Evolutionary conservation across 2,113 vertebrate genomes (phyloP).

Genomic region (Zootoca vivipara): DNA sequence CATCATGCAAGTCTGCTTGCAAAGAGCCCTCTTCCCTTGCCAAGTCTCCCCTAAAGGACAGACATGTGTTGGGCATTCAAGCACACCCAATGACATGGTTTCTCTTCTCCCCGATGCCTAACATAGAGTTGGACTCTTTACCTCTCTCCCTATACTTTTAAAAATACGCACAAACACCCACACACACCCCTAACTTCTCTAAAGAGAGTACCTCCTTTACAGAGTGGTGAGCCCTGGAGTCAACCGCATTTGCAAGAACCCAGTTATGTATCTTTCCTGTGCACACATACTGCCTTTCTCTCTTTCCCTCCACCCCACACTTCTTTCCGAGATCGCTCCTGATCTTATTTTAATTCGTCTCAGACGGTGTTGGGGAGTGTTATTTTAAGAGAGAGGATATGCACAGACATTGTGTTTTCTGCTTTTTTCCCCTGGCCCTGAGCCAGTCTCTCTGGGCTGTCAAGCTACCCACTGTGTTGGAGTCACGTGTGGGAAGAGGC

Average conservation of each 20-base stretch:
- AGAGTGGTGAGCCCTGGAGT: neutral
- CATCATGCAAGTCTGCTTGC: constrained; percentile 85
- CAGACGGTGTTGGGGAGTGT: constrained; percentile 75
- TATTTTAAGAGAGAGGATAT: constrained; percentile 82
- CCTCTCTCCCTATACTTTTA: neutral
- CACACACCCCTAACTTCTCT: constrained; percentile 6
- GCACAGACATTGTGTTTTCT: constrained; percentile 79
- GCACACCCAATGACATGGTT: constrained; percentile 36
- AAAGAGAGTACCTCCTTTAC: constrained; percentile 4
- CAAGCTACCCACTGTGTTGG: constrained; percentile 74
- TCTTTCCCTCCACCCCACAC: constrained; percentile 58
- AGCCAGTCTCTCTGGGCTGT: constrained; percentile 77
- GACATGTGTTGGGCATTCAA: constrained; percentile 77
- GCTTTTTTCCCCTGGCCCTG: constrained; percentile 79
- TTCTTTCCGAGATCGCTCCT: constrained; percentile 59
- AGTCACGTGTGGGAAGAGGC: constrained; percentile 76
- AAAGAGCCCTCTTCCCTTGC: constrained; percentile 78
- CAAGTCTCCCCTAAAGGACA: constrained; percentile 82
- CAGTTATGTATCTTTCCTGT: constrained; percentile 37
- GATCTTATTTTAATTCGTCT: constrained; percentile 78
- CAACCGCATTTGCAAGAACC: neutral
- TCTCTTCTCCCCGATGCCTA: constrained; percentile 39
- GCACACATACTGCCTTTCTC: constrained; percentile 63
- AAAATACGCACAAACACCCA: neutral
- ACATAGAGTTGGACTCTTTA: neutral